Evolutionary conservation across 2,113 vertebrate genomes (phyloP).

Genomic region (Lampris incognitus): DNA sequence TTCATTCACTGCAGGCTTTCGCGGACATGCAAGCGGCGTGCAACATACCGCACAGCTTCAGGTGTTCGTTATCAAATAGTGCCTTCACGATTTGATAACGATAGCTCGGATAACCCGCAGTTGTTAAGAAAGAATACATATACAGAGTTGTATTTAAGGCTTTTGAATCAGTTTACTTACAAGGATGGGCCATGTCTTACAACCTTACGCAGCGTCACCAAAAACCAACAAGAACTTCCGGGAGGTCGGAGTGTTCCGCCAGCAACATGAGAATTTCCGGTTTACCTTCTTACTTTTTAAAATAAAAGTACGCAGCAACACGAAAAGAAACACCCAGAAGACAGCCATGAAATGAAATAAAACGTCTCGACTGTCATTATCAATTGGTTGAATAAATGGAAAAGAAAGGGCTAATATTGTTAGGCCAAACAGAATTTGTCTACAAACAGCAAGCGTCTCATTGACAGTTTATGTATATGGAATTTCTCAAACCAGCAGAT

Average conservation of each 20-base stretch:
- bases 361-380: too few species aligned
- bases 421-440: too few species aligned
- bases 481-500: too few species aligned
- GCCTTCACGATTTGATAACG: background rate
- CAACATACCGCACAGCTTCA: background rate
- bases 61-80: background rate
- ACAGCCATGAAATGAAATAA: too few species aligned
- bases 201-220: constrained; percentile 84
- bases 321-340: too few species aligned
- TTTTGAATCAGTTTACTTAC: constrained; percentile 70
- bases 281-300: constrained; percentile 28
- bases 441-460: too few species aligned
- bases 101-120: background rate
- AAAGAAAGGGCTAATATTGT: too few species aligned
- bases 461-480: too few species aligned
- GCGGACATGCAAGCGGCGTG: constrained; percentile 1
- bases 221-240: constrained; percentile 76
- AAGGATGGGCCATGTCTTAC: constrained; percentile 78
- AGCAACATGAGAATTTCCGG: constrained; percentile 43
- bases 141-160: background rate
- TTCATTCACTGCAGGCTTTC: constrained; percentile 16
- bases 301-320: constrained; percentile 45
- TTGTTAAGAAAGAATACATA: background rate
- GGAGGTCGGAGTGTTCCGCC: constrained; percentile 30
- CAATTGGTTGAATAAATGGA: too few species aligned